Evolutionary conservation across 2,113 vertebrate species (phyloP).

Genomic region (Cephalopterus ornatus): DNA sequence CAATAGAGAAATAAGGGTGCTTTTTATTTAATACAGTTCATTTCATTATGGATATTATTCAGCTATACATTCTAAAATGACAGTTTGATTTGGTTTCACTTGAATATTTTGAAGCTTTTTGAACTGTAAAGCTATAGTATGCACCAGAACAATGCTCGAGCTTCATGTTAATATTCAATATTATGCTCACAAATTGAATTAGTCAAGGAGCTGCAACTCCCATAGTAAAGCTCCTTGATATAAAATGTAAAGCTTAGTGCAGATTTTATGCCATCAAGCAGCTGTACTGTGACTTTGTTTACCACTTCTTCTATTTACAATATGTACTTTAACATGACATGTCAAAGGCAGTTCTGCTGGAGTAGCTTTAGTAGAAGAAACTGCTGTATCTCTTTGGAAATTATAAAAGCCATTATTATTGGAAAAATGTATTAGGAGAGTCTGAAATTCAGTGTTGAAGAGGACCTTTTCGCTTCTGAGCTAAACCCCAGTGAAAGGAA

Average conservation of each 20-base stretch:
- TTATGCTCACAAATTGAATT: slow-evolving; percentile 15
- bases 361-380: not conserved
- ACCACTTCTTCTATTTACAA: not conserved
- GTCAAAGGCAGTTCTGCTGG: not conserved
- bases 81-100: slow-evolving; percentile 31
- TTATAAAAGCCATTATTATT: not conserved
- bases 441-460: not conserved
- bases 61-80: not conserved
- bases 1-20: not conserved
- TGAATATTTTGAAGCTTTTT: not conserved
- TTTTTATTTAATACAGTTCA: slow-evolving; percentile 28
- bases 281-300: not conserved
- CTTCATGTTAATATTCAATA: not conserved
- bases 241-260: not conserved
- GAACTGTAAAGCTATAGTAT: not conserved
- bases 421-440: not conserved
- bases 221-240: not conserved
- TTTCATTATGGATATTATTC: slow-evolving; percentile 10
- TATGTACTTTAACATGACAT: not conserved
- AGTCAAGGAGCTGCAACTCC: not conserved
- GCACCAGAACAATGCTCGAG: not conserved
- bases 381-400: not conserved
- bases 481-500: not conserved
- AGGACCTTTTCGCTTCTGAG: not conserved
- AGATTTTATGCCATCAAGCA: not conserved